A percentile compares a stretch with the other conserved stretches of the same genome.
Evolutionary conservation across 2,113 vertebrate genomes (phyloP).

Genomic region (Caranx ignobilis): DNA sequence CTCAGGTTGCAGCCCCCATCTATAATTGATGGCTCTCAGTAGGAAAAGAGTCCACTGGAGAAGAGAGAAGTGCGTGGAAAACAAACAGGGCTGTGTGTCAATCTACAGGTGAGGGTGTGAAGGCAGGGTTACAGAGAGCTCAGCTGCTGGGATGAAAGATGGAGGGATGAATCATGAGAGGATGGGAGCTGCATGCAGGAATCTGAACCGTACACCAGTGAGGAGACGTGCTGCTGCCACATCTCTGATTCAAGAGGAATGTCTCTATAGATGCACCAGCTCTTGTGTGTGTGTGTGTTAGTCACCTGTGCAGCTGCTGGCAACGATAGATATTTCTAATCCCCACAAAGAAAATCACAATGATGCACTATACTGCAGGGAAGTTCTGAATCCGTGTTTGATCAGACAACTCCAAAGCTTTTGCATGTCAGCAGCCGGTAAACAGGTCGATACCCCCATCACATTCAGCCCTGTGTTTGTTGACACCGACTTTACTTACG

Average conservation of each 20-base stretch:
- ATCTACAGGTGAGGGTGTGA: background rate
- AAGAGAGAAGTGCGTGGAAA: too few relatives aligned
- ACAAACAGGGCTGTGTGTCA: background rate
- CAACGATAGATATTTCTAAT: slow-evolving; percentile 10
- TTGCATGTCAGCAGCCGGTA: background rate
- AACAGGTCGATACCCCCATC: background rate
- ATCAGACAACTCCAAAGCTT: background rate
- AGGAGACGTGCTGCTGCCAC: slow-evolving; percentile 4
- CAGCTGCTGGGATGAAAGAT: background rate
- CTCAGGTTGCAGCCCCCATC: background rate
- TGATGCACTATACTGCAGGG: background rate
- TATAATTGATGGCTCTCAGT: background rate
- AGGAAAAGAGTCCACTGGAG: too few relatives aligned
- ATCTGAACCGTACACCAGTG: too few relatives aligned
- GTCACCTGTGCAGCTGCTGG: slow-evolving; percentile 26
- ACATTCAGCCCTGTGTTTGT: background rate
- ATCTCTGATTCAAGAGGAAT: background rate
- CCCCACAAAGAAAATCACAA: slow-evolving; percentile 15
- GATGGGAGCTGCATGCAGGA: too few relatives aligned
- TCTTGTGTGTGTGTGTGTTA: slow-evolving; percentile 22
- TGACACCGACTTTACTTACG: slow-evolving; percentile 1
- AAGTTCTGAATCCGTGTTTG: background rate
- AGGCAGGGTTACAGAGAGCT: background rate
- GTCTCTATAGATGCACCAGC: background rate
- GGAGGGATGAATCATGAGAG: background rate